These are phyloP conservation scores for Thaumatotibia leucotreta DNA, from an alignment of 1,140 invertebrate genomes.

Conservation along the genomic window DNA sequence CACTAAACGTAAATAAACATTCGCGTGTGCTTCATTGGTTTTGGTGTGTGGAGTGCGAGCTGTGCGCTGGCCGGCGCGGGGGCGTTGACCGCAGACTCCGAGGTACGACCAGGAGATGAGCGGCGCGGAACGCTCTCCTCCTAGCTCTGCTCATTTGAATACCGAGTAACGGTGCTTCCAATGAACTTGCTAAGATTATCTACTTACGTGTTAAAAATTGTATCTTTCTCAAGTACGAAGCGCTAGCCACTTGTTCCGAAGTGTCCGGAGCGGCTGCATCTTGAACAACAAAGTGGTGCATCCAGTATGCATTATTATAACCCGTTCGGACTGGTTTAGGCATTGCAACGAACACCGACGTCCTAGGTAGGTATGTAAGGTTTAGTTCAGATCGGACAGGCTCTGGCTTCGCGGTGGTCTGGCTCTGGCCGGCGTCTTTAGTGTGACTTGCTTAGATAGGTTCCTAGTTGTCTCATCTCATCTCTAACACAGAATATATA, in stretches of 20 bases:
- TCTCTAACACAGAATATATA: too few species aligned
- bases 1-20: not conserved
- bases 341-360: not conserved
- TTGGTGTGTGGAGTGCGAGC: not conserved
- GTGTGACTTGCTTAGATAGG: too few species aligned
- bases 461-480: too few species aligned
- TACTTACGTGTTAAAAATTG: too few species aligned
- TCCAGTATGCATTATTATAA: not conserved
- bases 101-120: constrained; percentile 28
- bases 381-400: too few species aligned
- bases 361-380: too few species aligned
- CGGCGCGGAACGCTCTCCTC: constrained; percentile 4
- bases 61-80: constrained; percentile 21
- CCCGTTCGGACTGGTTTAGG: not conserved
- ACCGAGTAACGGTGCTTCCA: constrained; percentile 16
- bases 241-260: too few species aligned
- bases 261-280: too few species aligned
- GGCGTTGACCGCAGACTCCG: constrained; percentile 44
- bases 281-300: not conserved
- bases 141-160: constrained; percentile 18
- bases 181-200: not conserved
- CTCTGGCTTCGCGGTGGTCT: too few species aligned
- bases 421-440: too few species aligned
- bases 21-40: not conserved
- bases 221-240: too few species aligned